Base-by-base conservation (phyloP, 2,797 vertebrate genomes). In the Pseudochirops cupreus region DNA sequence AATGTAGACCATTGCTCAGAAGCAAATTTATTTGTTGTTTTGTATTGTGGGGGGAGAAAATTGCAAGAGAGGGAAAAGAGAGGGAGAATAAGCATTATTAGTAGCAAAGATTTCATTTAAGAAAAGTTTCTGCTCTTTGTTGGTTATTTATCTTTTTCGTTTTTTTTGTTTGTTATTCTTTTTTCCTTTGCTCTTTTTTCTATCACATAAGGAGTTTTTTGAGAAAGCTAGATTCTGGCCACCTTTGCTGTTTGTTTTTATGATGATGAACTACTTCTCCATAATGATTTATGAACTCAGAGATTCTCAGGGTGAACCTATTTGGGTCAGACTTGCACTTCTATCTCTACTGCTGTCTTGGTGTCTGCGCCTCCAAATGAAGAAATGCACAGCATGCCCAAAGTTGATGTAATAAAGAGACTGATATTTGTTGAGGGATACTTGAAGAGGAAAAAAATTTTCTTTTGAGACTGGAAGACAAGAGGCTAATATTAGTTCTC, bases 221-320 rank as follows among this genome's bases (percentile, higher is more conserved):
- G 93, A 93, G 58, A 97, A 89, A 97, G 95, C 91, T 92, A 55
- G 58, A 96, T 96, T 96, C 92, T 98, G 95, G 95, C 97, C 98
- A 96, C 59, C 57, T 96, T 98, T 96, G 98, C 96, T 98, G 97
- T 95, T 98, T 97, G 96, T 96, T 97, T 98, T 98, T 96, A 97
- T 96, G 95, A 95, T 98, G 97, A 98, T 95, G 95, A 98, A 98
- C 94, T 92, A 95, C 96, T 96, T 98, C 97, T 97, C 93, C 94
- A 91, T 92, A 97, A 95, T 92, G 97, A 97, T 98, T 98, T 97
- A 98, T 98, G 97, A 97, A 98, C 97, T 97, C 94, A 96, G 94
- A 87, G 2, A 96, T 33, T 55, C 90, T 87, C 74, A 53, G 90
- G 90, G 90, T 91, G 26, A 91, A 52, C 21, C 39, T 87, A 87